A percentile compares a stretch with the other conserved stretches of the same genome.
Conservation (phyloP, 2,888 invertebrate genomes). For the Epistrophe eligans region DNA sequence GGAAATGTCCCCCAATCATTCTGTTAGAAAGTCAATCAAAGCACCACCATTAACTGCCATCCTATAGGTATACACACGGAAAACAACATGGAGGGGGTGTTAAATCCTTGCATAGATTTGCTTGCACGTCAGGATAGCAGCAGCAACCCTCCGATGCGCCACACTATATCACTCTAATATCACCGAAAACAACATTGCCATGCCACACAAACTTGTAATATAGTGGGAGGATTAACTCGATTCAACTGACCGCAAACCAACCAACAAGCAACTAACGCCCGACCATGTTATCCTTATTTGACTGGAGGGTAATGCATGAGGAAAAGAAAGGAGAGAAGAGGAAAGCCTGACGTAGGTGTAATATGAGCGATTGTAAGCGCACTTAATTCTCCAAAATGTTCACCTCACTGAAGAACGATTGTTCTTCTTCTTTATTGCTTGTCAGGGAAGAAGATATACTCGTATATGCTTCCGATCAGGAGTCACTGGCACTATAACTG, state of each 20-base stretch:
- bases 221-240: constrained; percentile 67
- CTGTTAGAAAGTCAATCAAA: constrained; percentile 72
- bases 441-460: constrained; percentile 60
- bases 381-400: constrained; percentile 73
- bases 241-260: constrained; percentile 73
- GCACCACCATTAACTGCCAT: constrained; percentile 47
- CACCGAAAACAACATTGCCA: constrained; percentile 16
- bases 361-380: constrained; percentile 63
- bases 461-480: constrained; percentile 57
- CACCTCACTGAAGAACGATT: constrained; percentile 76
- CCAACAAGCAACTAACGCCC: constrained; percentile 51
- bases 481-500: constrained; percentile 32
- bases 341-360: constrained; percentile 22
- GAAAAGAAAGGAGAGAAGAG: constrained; percentile 16
- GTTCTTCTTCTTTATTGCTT: constrained; percentile 75
- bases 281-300: constrained; percentile 56
- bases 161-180: constrained; percentile 8
- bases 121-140: constrained; percentile 41
- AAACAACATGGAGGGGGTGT: constrained; percentile 22
- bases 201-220: background rate
- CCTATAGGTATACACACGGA: background rate
- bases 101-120: constrained; percentile 57
- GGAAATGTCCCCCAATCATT: constrained; percentile 19
- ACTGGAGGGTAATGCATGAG: background rate
- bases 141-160: constrained; percentile 18